Percentiles rank a stretch among this genome's conserved stretches.
Evolutionary conservation across 2,888 invertebrate species (phyloP).

Genomic region (Limnephilus lunatus): DNA sequence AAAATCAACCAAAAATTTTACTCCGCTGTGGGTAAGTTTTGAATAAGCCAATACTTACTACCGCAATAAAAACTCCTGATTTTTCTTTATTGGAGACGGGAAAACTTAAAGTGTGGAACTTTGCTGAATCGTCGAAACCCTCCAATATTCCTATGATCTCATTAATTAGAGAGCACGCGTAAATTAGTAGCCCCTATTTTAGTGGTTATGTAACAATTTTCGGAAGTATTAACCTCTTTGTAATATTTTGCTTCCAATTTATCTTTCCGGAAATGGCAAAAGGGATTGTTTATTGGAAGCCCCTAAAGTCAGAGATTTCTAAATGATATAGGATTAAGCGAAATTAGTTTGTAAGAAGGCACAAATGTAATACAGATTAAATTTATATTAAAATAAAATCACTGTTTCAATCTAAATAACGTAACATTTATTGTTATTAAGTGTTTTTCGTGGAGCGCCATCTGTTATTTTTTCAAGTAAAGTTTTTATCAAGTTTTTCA

Average conservation of each 20-base stretch:
- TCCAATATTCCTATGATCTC: neutral
- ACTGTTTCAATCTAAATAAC: too few relatives aligned
- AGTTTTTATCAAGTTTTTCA: too few relatives aligned
- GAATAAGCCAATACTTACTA: neutral
- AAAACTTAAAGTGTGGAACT: neutral
- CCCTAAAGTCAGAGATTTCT: neutral
- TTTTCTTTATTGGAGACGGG: neutral
- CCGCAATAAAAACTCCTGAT: neutral
- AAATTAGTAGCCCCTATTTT: neutral
- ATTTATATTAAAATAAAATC: too few relatives aligned
- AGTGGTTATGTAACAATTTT: neutral
- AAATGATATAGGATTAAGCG: neutral
- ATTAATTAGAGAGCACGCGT: neutral
- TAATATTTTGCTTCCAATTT: neutral
- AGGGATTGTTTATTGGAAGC: neutral
- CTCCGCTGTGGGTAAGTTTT: neutral
- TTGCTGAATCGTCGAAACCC: neutral
- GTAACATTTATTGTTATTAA: too few relatives aligned
- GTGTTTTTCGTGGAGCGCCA: too few relatives aligned
- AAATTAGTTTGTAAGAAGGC: too few relatives aligned
- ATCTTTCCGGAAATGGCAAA: neutral
- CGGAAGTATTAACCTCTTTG: neutral
- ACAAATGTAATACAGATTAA: too few relatives aligned
- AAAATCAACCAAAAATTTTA: neutral
- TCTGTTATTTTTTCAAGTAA: too few relatives aligned